Evolutionary conservation across 2,113 vertebrate genomes (phyloP).

Genomic region (Nansenia antarctica): DNA sequence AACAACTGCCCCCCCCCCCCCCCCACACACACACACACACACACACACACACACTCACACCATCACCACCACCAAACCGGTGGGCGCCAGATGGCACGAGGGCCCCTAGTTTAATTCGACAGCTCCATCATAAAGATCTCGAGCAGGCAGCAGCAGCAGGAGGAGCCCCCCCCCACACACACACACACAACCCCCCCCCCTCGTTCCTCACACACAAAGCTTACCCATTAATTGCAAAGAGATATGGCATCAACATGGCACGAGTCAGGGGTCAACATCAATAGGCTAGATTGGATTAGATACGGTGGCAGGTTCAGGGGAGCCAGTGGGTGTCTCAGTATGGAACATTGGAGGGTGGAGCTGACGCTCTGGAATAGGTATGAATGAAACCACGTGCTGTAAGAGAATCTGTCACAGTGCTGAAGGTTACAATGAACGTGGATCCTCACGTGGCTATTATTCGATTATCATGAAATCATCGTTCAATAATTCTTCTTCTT

Average conservation of each 20-base stretch:
- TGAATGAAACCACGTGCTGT: neutral
- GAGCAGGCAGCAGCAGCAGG: conserved; percentile 57
- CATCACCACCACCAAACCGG: conserved; percentile 4
- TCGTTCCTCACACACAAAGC: conserved; percentile 1
- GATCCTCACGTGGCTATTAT: neutral
- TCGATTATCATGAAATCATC: neutral
- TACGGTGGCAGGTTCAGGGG: conserved; percentile 7
- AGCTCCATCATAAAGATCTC: conserved; percentile 61
- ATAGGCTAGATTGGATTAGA: conserved; percentile 71
- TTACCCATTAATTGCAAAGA: conserved; percentile 57
- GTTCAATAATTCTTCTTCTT: neutral
- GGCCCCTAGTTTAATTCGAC: conserved; percentile 56
- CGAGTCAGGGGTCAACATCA: conserved; percentile 67
- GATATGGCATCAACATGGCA: conserved; percentile 50
- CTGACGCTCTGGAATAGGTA: neutral
- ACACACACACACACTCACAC: no score
- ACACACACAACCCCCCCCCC: conserved; percentile 1
- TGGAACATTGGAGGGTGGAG: neutral
- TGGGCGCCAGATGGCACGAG: conserved; percentile 61
- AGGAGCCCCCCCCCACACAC: conserved; percentile 35
- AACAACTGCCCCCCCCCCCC: no score
- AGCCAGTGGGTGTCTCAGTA: neutral
- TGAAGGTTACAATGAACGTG: neutral
- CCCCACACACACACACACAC: no score
- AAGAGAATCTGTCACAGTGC: neutral